Percentiles rank a stretch among this genome's conserved stretches.
Conservation (phyloP, 2,888 invertebrate species). For the Cerceris rybyensis region DNA sequence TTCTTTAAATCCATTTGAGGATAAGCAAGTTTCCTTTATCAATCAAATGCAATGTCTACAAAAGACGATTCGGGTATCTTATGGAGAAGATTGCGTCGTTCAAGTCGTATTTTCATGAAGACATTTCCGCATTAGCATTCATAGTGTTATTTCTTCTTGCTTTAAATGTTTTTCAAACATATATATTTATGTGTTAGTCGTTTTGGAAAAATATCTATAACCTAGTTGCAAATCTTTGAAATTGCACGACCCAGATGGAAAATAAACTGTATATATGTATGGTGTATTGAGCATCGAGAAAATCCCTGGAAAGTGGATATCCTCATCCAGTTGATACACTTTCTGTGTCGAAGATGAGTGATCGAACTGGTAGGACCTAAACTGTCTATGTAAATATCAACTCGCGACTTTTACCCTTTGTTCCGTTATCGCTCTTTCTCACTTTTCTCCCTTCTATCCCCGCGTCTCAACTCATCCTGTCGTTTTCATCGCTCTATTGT, state of each 20-base stretch:
- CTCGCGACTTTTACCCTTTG: neutral
- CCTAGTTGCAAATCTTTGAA: neutral
- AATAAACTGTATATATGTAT: neutral
- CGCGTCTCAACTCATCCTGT: neutral
- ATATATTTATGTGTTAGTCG: neutral
- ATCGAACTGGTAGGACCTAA: neutral
- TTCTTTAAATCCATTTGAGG: too few relatives aligned
- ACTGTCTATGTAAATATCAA: neutral
- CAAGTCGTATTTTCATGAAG: too few relatives aligned
- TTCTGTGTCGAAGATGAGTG: too few relatives aligned
- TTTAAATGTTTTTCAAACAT: neutral
- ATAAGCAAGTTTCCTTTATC: too few relatives aligned
- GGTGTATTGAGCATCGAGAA: neutral
- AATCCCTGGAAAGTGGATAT: neutral
- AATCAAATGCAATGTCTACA: too few relatives aligned
- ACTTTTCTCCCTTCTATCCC: neutral
- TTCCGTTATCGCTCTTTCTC: neutral
- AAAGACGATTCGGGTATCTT: too few relatives aligned
- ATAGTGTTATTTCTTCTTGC: neutral
- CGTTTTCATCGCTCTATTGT: neutral
- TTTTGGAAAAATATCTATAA: neutral
- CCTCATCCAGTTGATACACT: conserved; percentile 3
- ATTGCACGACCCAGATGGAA: neutral
- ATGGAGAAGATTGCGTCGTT: too few relatives aligned
- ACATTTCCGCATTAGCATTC: too few relatives aligned